Conservation (phyloP, 2,888 invertebrate species). For the Rotaria macrura region DNA sequence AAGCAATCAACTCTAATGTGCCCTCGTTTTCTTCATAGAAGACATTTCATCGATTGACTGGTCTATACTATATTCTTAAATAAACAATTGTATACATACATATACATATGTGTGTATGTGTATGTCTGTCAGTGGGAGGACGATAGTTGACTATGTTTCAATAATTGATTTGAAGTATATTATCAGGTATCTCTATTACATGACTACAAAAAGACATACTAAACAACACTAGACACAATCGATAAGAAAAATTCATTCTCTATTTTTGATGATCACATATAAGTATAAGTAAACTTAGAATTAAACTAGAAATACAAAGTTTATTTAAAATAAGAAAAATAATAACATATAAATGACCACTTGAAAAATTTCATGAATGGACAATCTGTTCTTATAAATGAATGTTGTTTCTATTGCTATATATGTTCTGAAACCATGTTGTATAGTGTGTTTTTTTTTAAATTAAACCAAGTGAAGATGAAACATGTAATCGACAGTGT, state of each 20-base stretch:
- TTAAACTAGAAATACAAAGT: not conserved
- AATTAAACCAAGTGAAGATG: not conserved
- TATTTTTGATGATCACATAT: not conserved
- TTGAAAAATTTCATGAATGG: not conserved
- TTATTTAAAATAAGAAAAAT: too few relatives aligned
- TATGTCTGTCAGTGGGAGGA: not conserved
- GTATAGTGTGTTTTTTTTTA: not conserved
- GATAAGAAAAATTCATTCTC: not conserved
- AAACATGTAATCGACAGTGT: not conserved
- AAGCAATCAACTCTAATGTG: not conserved
- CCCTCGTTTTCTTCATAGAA: not conserved
- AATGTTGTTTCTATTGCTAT: not conserved
- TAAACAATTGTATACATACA: not conserved
- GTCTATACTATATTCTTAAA: not conserved
- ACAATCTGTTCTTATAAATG: not conserved
- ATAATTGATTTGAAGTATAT: not conserved
- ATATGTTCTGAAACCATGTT: not conserved
- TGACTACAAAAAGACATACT: not conserved
- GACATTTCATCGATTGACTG: not conserved
- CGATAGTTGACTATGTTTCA: not conserved
- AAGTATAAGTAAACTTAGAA: not conserved
- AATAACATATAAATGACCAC: not conserved
- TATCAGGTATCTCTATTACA: not conserved
- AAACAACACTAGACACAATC: not conserved
- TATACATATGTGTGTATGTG: too few relatives aligned